Evolutionary conservation across 2,113 vertebrate genomes (phyloP).

Genomic region (Talpa occidentalis): DNA sequence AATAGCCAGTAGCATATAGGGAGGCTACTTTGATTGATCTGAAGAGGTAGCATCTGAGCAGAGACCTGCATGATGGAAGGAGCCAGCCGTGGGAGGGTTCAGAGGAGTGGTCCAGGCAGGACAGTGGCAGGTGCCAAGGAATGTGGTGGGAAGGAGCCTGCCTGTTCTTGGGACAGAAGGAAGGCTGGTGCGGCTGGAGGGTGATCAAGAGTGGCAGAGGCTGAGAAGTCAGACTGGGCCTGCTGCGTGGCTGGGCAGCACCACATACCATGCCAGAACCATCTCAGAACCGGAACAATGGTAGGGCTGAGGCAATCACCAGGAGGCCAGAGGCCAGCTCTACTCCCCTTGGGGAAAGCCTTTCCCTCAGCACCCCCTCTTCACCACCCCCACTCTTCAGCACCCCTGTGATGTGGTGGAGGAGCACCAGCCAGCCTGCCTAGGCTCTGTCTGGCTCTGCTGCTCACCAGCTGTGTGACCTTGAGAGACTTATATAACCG

Average conservation of each 20-base stretch:
- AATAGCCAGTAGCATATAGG: not conserved
- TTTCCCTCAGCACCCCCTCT: not conserved
- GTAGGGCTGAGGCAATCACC: not conserved
- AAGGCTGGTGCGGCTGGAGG: not conserved
- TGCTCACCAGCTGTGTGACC: not conserved
- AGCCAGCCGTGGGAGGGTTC: not conserved
- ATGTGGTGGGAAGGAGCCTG: not conserved
- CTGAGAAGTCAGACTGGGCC: not conserved
- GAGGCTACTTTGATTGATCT: not conserved
- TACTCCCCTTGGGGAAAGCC: not conserved
- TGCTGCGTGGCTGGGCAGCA: not conserved
- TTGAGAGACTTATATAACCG: not conserved
- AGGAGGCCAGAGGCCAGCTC: not conserved
- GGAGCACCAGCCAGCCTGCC: not conserved
- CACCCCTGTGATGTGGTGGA: not conserved
- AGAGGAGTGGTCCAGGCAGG: not conserved
- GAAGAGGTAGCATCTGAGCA: not conserved
- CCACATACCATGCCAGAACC: fast-evolving
- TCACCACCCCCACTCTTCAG: not conserved
- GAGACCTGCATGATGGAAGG: not conserved
- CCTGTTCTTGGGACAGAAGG: not conserved
- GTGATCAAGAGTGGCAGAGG: not conserved
- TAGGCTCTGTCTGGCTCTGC: not conserved
- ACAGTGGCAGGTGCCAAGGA: not conserved
- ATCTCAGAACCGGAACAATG: not conserved